Conservation (phyloP, 2,797 vertebrate species). For the Benthosema pterotum region DNA sequence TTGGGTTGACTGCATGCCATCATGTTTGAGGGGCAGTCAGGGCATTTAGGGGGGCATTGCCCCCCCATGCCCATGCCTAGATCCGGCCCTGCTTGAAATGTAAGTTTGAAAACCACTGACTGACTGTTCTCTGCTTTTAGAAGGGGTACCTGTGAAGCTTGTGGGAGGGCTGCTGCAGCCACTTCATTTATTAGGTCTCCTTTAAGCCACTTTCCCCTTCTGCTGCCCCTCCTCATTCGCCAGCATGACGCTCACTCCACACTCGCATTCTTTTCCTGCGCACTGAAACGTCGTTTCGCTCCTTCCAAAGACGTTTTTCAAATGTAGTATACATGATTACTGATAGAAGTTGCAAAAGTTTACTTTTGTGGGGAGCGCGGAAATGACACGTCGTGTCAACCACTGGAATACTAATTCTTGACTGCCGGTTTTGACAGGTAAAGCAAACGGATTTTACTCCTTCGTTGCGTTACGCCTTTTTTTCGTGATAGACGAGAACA, state of each 20-base stretch:
- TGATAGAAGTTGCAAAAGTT: conserved; percentile 10
- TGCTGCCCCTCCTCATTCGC: conserved; percentile 62
- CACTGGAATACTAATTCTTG: not conserved
- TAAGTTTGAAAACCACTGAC: too few species aligned
- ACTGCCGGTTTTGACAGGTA: conserved; percentile 62
- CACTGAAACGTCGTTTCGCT: conserved; percentile 16
- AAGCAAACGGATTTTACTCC: not conserved
- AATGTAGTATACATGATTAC: not conserved
- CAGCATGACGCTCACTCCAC: conserved; percentile 53
- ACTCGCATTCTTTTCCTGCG: conserved; percentile 39
- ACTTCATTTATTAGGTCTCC: conserved; percentile 49
- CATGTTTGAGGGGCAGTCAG: too few species aligned
- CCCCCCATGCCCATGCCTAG: too few species aligned
- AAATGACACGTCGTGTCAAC: conserved; percentile 25
- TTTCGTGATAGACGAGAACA: conserved; percentile 18
- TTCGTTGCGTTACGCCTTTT: not conserved
- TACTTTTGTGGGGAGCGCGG: not conserved
- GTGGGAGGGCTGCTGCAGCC: conserved; percentile 17
- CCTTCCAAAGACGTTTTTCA: conserved; percentile 4
- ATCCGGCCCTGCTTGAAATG: too few species aligned
- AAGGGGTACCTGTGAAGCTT: conserved; percentile 8
- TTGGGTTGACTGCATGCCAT: too few species aligned
- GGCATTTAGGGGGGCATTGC: too few species aligned
- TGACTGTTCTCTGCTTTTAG: too few species aligned
- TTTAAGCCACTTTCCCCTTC: conserved; percentile 51